Evolutionary conservation across 2,113 vertebrate species (phyloP), one percentile per base, ranked within the genome.

Genomic region (Perca flavescens): DNA sequence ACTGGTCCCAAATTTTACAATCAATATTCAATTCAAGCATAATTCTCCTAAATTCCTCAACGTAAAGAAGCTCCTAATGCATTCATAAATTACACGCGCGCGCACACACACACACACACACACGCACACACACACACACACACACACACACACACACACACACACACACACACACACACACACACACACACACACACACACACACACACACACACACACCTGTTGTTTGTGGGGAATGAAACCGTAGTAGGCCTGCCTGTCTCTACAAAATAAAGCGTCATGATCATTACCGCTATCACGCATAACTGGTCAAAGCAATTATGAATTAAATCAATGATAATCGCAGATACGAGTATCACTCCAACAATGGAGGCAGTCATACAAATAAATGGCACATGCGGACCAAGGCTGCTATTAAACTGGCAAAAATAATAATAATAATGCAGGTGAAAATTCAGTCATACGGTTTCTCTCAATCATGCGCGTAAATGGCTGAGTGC

Each of bases 251-350:
- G 47, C 66, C 58, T 60, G 46, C 57, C 54, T 28, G 64, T 57
- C 61, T 61, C 54, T 19, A 28, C 66, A 86, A 76, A 86, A 81
- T 79, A 86, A 88, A 86, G 63, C 56, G 36, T 71, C 43, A 43
- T 69, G 61, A 83, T 87, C 77, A 83, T 89, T 88, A 88, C 66
- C 47, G 36, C 74, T 40, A 83, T 82, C 85, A 91, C 74, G 87
- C 86, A 86, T 76, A 90, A 85, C 79, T 90, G 86, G 56, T 85
- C 76, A 74, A 90, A 84, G 82, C 88, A 91, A 91, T 92, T 88
- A 88, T 83, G 69, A 79, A 83, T 74, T 28, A 57, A 91, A 92
- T 92, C 92, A 84, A 92, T 90, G 89, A 77, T 86, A 80, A 91
- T 86, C 61, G 77, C 77, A 78, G 78, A 79, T 71, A 87, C 71